These are phyloP conservation scores for Aurelia coerulea DNA, from an alignment of 30 jellyfish, hydroid and myxozoan genomes.

Conservation along the genomic window DNA sequence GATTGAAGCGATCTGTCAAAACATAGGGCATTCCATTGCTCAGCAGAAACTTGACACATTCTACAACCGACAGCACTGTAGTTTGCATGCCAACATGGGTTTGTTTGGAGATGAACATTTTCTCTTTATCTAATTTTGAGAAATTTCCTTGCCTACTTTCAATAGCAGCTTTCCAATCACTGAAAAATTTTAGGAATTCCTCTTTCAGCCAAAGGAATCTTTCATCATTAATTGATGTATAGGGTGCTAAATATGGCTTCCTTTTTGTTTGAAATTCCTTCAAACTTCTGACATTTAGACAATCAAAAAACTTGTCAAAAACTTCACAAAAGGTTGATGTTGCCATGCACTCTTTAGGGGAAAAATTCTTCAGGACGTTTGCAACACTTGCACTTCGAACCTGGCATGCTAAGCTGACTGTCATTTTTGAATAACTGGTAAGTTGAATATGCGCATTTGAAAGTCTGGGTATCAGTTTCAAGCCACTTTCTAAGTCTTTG, in stretches of 20 bases:
- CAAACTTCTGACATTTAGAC: slow-evolving; percentile 21
- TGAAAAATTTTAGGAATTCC: slow-evolving; percentile 18
- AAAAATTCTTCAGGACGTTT: slow-evolving; percentile 45
- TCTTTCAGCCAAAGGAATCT: slow-evolving; percentile 31
- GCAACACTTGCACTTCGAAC: slow-evolving; percentile 69
- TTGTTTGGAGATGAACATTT: not conserved
- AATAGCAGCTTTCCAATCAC: slow-evolving; percentile 21
- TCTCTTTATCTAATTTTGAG: not conserved
- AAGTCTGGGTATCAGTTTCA: slow-evolving; percentile 58
- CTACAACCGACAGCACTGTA: slow-evolving; percentile 11
- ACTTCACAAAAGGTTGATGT: slow-evolving; percentile 65
- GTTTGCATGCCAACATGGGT: slow-evolving; percentile 17
- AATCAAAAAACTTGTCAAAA: slow-evolving; percentile 61
- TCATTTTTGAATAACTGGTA: slow-evolving; percentile 67
- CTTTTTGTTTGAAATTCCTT: slow-evolving; percentile 28
- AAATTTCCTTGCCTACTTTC: slow-evolving; percentile 14
- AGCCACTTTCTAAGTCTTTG: slow-evolving; percentile 68
- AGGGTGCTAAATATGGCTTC: slow-evolving; percentile 55
- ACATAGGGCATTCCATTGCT: slow-evolving; percentile 22
- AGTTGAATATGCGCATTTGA: slow-evolving; percentile 46
- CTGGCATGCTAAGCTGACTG: slow-evolving; percentile 67
- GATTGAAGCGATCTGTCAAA: slow-evolving; percentile 41
- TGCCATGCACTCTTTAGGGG: slow-evolving; percentile 66
- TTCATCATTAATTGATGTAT: slow-evolving; percentile 34
- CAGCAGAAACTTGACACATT: not conserved